phyloP scores from a whole-genome alignment of 2,888 invertebrate genomes.

The Amblyteles armatorius region DNA sequence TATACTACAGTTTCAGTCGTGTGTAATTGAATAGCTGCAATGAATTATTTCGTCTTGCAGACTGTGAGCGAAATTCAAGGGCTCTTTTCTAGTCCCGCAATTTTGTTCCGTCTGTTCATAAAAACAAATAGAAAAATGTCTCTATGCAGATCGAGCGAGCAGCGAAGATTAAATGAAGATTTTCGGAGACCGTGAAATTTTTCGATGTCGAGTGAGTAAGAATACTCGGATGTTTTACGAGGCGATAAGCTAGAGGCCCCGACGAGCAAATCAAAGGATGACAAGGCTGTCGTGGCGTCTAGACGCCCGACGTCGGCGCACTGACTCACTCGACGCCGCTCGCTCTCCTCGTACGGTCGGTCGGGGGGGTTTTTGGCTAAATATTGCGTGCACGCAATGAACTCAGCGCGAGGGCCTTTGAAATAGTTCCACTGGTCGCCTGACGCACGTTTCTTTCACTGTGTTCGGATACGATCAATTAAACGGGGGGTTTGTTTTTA shows the following conservation, averaged over 20 bases:
- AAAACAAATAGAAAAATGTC: background rate
- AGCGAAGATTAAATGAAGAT: background rate
- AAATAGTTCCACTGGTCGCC: constrained; percentile 76
- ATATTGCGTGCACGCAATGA: constrained; percentile 82
- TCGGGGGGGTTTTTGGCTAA: constrained; percentile 72
- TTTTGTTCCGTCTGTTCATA: too few relatives aligned
- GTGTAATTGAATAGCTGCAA: too few relatives aligned
- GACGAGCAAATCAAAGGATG: constrained; percentile 75
- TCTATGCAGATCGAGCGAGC: background rate
- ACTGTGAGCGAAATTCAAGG: too few relatives aligned
- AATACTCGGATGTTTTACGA: constrained; percentile 18
- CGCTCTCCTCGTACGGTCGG: constrained; percentile 37
- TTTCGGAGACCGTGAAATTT: background rate
- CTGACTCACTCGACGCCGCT: constrained; percentile 79
- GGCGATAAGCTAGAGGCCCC: constrained; percentile 35
- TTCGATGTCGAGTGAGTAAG: background rate
- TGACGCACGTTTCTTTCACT: constrained; percentile 40
- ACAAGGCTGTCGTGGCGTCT: constrained; percentile 77
- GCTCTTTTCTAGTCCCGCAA: too few relatives aligned
- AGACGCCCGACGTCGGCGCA: constrained; percentile 76
- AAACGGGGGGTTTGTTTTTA: background rate
- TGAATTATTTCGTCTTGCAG: too few relatives aligned
- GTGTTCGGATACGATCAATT: background rate
- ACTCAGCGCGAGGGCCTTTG: constrained; percentile 69
- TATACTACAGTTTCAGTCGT: too few relatives aligned